Evolutionary conservation across 2,888 invertebrate species (phyloP).

Genomic region (Plutella xylostella): DNA sequence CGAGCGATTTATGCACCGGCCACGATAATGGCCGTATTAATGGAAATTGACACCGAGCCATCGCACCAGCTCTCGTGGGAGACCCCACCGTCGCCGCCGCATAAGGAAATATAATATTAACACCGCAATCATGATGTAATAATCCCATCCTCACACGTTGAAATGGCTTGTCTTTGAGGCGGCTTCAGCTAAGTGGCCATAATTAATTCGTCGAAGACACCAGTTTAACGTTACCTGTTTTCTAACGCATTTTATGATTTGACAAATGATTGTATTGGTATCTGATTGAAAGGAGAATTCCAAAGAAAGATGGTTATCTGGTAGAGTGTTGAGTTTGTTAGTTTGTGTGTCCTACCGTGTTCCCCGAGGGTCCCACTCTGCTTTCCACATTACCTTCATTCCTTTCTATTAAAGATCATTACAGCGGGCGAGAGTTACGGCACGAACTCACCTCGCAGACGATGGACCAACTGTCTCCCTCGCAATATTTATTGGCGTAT

Average conservation of each 20-base stretch:
- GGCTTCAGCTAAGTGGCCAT: constrained; percentile 36
- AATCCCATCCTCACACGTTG: constrained; percentile 49
- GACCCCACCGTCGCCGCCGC: constrained; percentile 29
- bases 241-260: too few species aligned
- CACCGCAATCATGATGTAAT: constrained; percentile 51
- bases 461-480: constrained; percentile 52
- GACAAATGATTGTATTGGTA: too few species aligned
- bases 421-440: constrained; percentile 49
- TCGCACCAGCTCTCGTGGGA: constrained; percentile 30
- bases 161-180: constrained; percentile 36
- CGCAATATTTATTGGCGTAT: constrained; percentile 64
- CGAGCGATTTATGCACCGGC: constrained; percentile 52
- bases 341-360: background rate
- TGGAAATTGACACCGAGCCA: constrained; percentile 58
- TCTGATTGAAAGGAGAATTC: too few species aligned
- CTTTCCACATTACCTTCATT: constrained; percentile 6
- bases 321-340: too few species aligned
- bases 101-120: constrained; percentile 61
- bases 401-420: constrained; percentile 50
- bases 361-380: background rate
- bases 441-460: constrained; percentile 37
- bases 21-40: constrained; percentile 55
- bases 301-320: too few species aligned
- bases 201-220: constrained; percentile 34
- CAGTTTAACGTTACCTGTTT: constrained; percentile 6